A percentile compares a stretch with the other conserved stretches of the same genome.
Conservation (phyloP, 2,888 invertebrate genomes). For the Nowickia ferox region DNA sequence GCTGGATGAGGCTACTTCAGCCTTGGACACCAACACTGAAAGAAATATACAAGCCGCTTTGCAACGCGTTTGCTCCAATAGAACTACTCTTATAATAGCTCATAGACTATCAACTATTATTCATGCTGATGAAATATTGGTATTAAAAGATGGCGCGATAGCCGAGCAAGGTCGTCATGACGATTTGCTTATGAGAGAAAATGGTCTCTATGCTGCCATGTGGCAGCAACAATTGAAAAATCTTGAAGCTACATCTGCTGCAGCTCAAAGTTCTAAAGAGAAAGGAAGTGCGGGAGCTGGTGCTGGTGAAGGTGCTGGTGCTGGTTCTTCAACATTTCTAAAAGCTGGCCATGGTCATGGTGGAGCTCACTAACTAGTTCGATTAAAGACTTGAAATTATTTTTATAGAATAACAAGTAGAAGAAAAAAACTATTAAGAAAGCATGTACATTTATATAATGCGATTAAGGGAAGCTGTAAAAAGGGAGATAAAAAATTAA, state of each 20-base stretch:
- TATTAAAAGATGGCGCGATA: slow-evolving; percentile 95
- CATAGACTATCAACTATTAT: slow-evolving; percentile 97
- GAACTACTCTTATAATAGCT: slow-evolving; percentile 97
- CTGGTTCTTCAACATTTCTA: slow-evolving; percentile 53
- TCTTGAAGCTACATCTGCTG: slow-evolving; percentile 74
- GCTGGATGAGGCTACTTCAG: slow-evolving; percentile 97
- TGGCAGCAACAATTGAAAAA: slow-evolving; percentile 93
- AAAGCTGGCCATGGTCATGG: slow-evolving; percentile 77
- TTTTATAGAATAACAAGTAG: not conserved
- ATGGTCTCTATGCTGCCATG: slow-evolving; percentile 94
- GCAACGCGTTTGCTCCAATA: slow-evolving; percentile 92
- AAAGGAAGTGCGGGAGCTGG: slow-evolving; percentile 14
- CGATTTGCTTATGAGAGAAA: slow-evolving; percentile 87
- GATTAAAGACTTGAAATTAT: slow-evolving; percentile 22
- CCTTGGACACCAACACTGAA: slow-evolving; percentile 97
- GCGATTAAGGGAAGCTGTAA: slow-evolving; percentile 43
- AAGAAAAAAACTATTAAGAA: not conserved
- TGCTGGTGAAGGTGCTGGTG: slow-evolving; percentile 24
- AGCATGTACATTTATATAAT: slow-evolving; percentile 14
- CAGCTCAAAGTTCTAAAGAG: slow-evolving; percentile 37
- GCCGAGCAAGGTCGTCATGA: slow-evolving; percentile 93
- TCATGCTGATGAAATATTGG: slow-evolving; percentile 96
- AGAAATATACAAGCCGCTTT: slow-evolving; percentile 96
- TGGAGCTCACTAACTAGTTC: slow-evolving; percentile 73
- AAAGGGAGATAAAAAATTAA: slow-evolving; percentile 1